phyloP scores from a whole-genome alignment of 2,888 invertebrate species.

The Caenorhabditis angaria region DNA sequence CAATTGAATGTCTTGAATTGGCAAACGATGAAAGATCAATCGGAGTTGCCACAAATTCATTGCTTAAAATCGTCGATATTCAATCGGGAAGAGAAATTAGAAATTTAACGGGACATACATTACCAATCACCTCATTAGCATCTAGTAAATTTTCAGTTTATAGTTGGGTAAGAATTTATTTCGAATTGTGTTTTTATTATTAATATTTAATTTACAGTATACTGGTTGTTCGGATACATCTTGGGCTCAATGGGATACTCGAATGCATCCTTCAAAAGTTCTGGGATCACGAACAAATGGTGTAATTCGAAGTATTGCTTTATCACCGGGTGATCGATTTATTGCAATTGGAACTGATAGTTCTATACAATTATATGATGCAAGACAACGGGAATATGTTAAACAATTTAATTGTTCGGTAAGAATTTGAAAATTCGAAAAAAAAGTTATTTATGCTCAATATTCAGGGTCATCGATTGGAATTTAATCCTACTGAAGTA shows the following conservation, averaged over 20 bases:
- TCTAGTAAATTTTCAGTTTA: conserved; percentile 36
- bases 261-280: conserved; percentile 36
- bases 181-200: neutral
- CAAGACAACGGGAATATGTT: conserved; percentile 30
- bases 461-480: conserved; percentile 33
- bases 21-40: conserved; percentile 39
- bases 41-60: conserved; percentile 29
- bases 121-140: conserved; percentile 31
- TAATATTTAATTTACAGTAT: conserved; percentile 18
- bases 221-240: conserved; percentile 29
- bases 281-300: conserved; percentile 17
- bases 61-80: conserved; percentile 37
- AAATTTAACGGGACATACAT: conserved; percentile 28
- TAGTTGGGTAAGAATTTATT: conserved; percentile 14
- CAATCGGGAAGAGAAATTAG: conserved; percentile 21
- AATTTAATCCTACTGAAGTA: conserved; percentile 36
- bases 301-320: conserved; percentile 24
- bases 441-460: neutral
- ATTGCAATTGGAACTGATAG: conserved; percentile 37
- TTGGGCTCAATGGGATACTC: conserved; percentile 41
- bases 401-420: conserved; percentile 40
- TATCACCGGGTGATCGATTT: conserved; percentile 40
- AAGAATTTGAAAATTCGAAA: neutral
- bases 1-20: conserved; percentile 30
- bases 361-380: conserved; percentile 37